A percentile compares a stretch with the other conserved stretches of the same genome.
Evolutionary conservation across 2,797 vertebrate species (phyloP).

Genomic region (Basileuterus tristriatus): DNA sequence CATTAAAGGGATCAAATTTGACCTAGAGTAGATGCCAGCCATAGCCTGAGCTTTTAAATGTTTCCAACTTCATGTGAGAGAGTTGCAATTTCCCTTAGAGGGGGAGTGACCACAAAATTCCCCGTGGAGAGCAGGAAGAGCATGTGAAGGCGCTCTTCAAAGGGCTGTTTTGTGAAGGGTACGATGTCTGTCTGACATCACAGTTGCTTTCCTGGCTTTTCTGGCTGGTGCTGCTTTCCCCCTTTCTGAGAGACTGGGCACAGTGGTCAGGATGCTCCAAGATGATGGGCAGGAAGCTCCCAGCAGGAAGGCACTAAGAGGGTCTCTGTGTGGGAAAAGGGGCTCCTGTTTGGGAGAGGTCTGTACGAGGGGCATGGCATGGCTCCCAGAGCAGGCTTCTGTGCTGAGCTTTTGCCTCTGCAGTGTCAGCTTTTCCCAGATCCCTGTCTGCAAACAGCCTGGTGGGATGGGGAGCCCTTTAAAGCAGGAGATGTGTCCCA

Average conservation of each 20-base stretch:
- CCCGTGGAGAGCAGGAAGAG: background rate
- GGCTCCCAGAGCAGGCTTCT: background rate
- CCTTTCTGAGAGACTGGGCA: background rate
- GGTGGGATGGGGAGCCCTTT: background rate
- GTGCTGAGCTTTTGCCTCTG: background rate
- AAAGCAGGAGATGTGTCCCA: background rate
- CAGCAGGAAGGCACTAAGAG: background rate
- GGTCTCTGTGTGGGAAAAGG: background rate
- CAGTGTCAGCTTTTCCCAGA: background rate
- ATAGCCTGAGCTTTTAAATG: background rate
- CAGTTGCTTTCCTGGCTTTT: background rate
- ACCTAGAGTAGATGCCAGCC: background rate
- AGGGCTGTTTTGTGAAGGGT: background rate
- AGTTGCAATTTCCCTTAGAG: background rate
- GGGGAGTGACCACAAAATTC: background rate
- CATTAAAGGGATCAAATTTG: background rate
- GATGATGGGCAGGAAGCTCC: background rate
- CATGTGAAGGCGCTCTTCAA: background rate
- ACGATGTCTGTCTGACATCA: background rate
- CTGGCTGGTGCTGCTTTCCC: background rate
- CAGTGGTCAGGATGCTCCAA: rapidly evolving
- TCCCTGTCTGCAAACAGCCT: background rate
- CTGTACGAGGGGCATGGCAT: rapidly evolving
- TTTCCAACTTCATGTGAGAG: background rate
- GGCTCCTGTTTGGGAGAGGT: background rate